phyloP scores from a whole-genome alignment of 2,888 invertebrate genomes.

The Caenorhabditis uteleia region DNA sequence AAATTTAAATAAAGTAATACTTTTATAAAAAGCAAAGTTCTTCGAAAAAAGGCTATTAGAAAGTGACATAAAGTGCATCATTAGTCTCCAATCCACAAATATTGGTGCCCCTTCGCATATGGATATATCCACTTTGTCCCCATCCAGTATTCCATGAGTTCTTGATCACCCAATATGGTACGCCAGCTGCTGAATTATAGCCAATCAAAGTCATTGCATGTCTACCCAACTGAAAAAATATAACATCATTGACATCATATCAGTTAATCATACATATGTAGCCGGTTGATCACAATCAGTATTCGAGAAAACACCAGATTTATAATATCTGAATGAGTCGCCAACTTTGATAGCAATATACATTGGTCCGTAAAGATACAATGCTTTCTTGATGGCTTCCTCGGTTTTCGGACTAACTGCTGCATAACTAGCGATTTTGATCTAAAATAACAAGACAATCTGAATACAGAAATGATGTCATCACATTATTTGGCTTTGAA shows the following conservation, averaged over 20 bases:
- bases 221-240: constrained; percentile 35
- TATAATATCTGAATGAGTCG: background rate
- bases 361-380: background rate
- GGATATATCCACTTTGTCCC: constrained; percentile 50
- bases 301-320: background rate
- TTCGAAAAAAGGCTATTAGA: too few relatives aligned
- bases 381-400: too few relatives aligned
- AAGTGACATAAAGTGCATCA: too few relatives aligned
- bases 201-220: constrained; percentile 57
- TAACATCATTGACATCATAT: background rate
- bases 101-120: background rate
- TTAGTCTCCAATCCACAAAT: constrained; percentile 1
- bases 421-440: too few relatives aligned
- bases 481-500: background rate
- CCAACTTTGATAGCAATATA: background rate
- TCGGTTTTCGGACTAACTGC: too few relatives aligned
- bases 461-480: background rate
- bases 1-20: too few relatives aligned
- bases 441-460: background rate
- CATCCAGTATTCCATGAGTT: constrained; percentile 52
- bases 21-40: too few relatives aligned
- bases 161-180: constrained; percentile 53
- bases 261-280: background rate
- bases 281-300: background rate
- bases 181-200: constrained; percentile 45